phyloP scores from a whole-genome alignment of 2,113 vertebrate species.

The Lepisosteus oculatus region DNA sequence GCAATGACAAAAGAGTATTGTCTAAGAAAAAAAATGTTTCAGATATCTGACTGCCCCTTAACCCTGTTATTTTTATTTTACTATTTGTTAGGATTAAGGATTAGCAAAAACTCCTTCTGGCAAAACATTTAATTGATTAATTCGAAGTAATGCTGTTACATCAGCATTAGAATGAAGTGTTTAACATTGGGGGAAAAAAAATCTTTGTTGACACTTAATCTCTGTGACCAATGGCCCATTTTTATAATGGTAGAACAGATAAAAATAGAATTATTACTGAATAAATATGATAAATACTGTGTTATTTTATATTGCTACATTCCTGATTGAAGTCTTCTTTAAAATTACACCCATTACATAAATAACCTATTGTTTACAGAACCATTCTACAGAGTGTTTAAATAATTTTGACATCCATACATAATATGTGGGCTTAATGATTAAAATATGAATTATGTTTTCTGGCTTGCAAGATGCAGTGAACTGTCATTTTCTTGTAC shows the following conservation, averaged over 20 bases:
- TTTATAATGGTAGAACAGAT: not conserved
- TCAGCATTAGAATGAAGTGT: constrained; percentile 39
- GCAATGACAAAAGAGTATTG: too few species aligned
- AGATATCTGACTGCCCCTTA: constrained; percentile 39
- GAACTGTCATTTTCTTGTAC: too few species aligned
- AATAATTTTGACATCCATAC: too few species aligned
- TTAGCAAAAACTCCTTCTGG: constrained; percentile 46
- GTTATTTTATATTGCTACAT: too few species aligned
- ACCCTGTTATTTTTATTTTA: constrained; percentile 43
- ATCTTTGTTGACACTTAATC: constrained; percentile 18
- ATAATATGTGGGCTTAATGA: too few species aligned
- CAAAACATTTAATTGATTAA: constrained; percentile 50
- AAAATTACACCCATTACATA: too few species aligned
- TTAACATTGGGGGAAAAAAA: not conserved
- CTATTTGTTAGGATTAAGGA: constrained; percentile 54
- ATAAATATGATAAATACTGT: too few species aligned
- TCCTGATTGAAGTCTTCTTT: too few species aligned
- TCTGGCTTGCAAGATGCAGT: too few species aligned
- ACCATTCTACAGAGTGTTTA: too few species aligned
- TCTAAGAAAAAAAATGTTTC: constrained; percentile 14
- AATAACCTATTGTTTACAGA: too few species aligned
- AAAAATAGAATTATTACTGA: constrained; percentile 6
- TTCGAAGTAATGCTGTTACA: constrained; percentile 43
- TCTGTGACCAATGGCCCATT: constrained; percentile 12
- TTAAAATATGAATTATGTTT: too few species aligned